Evolutionary conservation across 2,888 invertebrate genomes (phyloP), one percentile per base, ranked within the genome.

Genomic region (Cataglyphis cursor): DNA sequence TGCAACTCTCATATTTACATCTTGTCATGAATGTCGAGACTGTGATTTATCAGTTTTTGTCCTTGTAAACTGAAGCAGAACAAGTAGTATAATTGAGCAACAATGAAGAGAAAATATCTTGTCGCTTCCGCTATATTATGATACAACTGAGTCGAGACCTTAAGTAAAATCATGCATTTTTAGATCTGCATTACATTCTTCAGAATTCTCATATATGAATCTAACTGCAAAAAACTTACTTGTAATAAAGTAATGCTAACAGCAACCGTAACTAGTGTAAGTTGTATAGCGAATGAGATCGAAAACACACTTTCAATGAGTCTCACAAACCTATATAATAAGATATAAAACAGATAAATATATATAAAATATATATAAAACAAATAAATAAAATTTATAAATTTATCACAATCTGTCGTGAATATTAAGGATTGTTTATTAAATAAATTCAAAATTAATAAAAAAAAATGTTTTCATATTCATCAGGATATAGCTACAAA

Each of bases 31-130:
- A 73, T 54, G 12, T 44, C 44, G 4, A n/a, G 21, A 31, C 76
- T 83, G 54, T 87, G 68, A 12, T 85, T 78, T 64, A 85, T 85
- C 21, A 87, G 1, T 24, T 57, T 54, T 48, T 85, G 87, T 0
- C 87, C 87, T 4, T 81, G 68, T 24, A 81, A 86, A 44, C 75
- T 75, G 9, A 57, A 31, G 57, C 70, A 59, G 31, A 86, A 85
- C 2, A 87, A 54, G 28, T 87, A 86, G 6, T 87, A 72, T 44
- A 86, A 72, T 61, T 85, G 81, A 3, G 76, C 83, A 35, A 54
- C 3, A 1, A 68, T 44, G 21, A 70, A 84, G 28, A 59, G 8
- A 3, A 78, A 10, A n/a, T 66, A 76, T 41, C 65, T 76, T 6
- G 65, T 2, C 1, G 38, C 57, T 57, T 48, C 73, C 48, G 54